Base-by-base conservation (phyloP, 2,797 vertebrate genomes). In the Poecilia picta region DNA sequence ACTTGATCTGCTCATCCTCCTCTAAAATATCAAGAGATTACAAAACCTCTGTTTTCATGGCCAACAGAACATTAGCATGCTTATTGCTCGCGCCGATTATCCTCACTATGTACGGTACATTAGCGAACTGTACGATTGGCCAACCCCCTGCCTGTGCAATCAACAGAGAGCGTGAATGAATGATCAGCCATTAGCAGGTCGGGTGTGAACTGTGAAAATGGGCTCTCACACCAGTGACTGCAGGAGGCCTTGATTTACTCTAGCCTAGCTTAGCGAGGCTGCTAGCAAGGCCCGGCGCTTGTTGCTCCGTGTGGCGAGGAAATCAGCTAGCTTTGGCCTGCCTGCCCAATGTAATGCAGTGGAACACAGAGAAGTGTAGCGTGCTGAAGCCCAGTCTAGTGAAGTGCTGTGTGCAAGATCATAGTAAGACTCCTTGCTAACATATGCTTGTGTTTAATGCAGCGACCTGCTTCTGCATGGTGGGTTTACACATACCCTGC, bases 391-490 rank as follows among this genome's bases (percentile, higher is more conserved):
- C 94, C 93, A 95, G 89, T 95, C 93, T 96, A 91, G 89, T 95
- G 95, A 81, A 95, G 92, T 83, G 90, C 92, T 92, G 83, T 95
- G 95, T 93, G 94, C 93, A 95, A 94, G 94, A 95, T 95, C 94
- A 93, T 93, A 90, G 92, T 83, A 95, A 96, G 94, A 93, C 94
- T 95, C 89, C 94, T 95, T 93, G 89, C 91, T 94, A 94, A 90
- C 94, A 94, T 95, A 95, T 95, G 95, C 93, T 93, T 95, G 94
- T 94, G 94, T 93, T 95, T 94, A 94, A 95, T 94, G 94, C 94
- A 93, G 92, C 94, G 92, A 96, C 94, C 95, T 95, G 94, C 93
- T 95, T 96, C 94, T 95, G 93, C 95, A 95, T 95, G 93, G 94
- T 94, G 93, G 91, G 88, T 94, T 94, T 94, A 94, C 92, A 92